Evolutionary conservation across 2,113 vertebrate species (phyloP).

Genomic region (Rafetus swinhoei): DNA sequence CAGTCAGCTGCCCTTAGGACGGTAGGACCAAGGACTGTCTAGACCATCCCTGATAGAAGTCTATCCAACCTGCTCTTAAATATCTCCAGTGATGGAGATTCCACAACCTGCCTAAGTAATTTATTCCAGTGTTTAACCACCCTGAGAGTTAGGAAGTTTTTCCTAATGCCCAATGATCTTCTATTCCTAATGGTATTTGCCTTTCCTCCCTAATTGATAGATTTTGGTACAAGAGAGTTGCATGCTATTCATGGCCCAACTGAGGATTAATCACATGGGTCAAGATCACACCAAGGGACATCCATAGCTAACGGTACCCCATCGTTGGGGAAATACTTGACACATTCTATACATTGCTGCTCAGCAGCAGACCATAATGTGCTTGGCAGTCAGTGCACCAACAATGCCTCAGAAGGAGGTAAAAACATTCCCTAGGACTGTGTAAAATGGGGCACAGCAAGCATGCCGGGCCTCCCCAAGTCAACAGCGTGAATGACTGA

Average conservation of each 20-base stretch:
- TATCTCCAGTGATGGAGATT: not conserved
- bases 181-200: not conserved
- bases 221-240: not conserved
- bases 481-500: not conserved
- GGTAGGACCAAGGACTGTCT: no score
- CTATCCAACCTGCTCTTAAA: no score
- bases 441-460: not conserved
- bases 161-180: no score
- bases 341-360: not conserved
- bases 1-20: no score
- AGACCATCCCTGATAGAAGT: no score
- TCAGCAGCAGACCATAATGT: not conserved
- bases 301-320: not conserved
- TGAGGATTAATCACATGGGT: not conserved
- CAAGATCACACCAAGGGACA: not conserved
- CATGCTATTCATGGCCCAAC: not conserved
- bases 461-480: not conserved
- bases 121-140: no score
- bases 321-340: not conserved
- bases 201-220: not conserved
- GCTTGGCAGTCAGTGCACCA: not conserved
- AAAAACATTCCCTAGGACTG: not conserved
- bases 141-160: no score
- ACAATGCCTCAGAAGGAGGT: not conserved
- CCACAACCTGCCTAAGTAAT: no score